These are phyloP conservation scores for Drosophila suzukii DNA, from an alignment of 1,140 invertebrate species.

Conservation along the genomic window DNA sequence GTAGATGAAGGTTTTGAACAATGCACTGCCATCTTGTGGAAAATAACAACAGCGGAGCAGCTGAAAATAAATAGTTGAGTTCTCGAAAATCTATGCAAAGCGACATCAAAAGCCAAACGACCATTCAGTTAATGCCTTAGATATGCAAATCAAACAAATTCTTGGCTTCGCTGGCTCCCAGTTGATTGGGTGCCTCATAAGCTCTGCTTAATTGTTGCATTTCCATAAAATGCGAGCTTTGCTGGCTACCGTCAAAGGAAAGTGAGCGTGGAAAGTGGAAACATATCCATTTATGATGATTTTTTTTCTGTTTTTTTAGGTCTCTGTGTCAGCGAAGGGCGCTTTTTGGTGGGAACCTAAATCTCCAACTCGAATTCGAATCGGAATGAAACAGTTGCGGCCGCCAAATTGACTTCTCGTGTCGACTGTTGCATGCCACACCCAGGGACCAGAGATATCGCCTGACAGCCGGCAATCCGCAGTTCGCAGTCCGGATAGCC, in stretches of 20 bases:
- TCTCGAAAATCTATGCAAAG: slow-evolving; percentile 78
- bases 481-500: slow-evolving; percentile 8
- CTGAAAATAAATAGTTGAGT: slow-evolving; percentile 62
- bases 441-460: slow-evolving; percentile 37
- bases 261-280: slow-evolving; percentile 72
- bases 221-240: slow-evolving; percentile 65
- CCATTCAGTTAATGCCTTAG: slow-evolving; percentile 73
- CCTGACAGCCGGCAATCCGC: slow-evolving; percentile 43
- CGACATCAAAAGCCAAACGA: slow-evolving; percentile 61
- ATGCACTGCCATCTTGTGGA: slow-evolving; percentile 51
- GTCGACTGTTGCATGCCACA: slow-evolving; percentile 51
- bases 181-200: slow-evolving; percentile 58
- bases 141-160: slow-evolving; percentile 75
- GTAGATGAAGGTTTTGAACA: slow-evolving; percentile 69
- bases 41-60: slow-evolving; percentile 35
- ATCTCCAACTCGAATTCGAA: slow-evolving; percentile 7
- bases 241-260: slow-evolving; percentile 57
- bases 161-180: slow-evolving; percentile 30
- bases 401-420: slow-evolving; percentile 58
- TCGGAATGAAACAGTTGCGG: slow-evolving; percentile 25
- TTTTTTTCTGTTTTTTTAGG: slow-evolving; percentile 33
- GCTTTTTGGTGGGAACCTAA: slow-evolving; percentile 21
- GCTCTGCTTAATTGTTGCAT: slow-evolving; percentile 66
- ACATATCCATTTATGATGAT: slow-evolving; percentile 37
- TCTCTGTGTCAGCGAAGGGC: slow-evolving; percentile 49